Evolutionary conservation across 2,113 vertebrate species (phyloP), one percentile per base, ranked within the genome.

Genomic region (Calonectris borealis): DNA sequence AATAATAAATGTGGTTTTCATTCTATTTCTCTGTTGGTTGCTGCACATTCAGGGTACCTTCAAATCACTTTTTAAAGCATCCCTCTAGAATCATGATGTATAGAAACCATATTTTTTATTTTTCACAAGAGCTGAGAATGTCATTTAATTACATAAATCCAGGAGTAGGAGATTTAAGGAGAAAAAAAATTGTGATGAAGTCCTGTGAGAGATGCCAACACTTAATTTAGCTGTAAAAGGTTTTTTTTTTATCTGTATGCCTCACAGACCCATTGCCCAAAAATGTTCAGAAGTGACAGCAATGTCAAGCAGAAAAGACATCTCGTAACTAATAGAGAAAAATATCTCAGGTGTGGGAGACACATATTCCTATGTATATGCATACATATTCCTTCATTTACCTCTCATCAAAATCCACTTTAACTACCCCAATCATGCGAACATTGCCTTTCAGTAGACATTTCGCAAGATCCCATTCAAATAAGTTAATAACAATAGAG

Each of bases 121-220:
- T 96, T 94, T 94, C 85, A 93, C 87, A 86, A 95, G 88, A 79
- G 31, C 21, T 4, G 44, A 83, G 88, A 95, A 86, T 93, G 88
- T 94, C 60, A 82, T 93, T 95, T 97, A 88, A 97, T 97, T 96
- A 86, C 86, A 93, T 93, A 92, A 95, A 93, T 88, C 92, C 69
- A 91, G 64, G 52, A 92, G 88, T 27, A 88, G 80, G 69, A 93
- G 93, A 95, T 81, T 83, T 92, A 83, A 95, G 68, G 34, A 62
- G 36, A 32, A 22, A 79, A 88, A 84, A 88, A 90, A 51, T 7
- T 49, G 57, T 88, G 48, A 78, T 90, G 75, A 90, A 94, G 40
- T 93, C 94, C 92, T 83, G 42, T 93, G 95, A 96, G 94, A 91
- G 77, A 90, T 93, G 77, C 86, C 94, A 96, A 86, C 65, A 91